Base-by-base conservation (phyloP, 1,140 invertebrate genomes). In the Hypsibius dujardini region DNA sequence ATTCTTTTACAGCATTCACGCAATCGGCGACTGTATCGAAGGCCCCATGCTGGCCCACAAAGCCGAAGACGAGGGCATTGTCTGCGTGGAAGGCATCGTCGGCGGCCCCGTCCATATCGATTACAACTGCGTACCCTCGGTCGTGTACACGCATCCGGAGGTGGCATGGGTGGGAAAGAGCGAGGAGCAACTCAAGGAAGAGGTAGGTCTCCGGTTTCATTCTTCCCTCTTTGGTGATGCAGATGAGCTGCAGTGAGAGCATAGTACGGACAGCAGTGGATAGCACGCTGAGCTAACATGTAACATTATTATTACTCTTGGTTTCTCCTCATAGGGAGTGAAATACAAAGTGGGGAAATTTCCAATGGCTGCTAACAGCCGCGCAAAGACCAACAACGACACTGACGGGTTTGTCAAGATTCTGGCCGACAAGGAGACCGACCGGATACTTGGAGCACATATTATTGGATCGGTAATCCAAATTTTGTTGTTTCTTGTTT, bases 11-110 rank as follows among this genome's bases (percentile, higher is more conserved):
- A 95, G 90, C 78, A 92, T 99, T 77, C 97, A 88, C 81, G 95
- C 96, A 14, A 99, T 99, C 79, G 96, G 96, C 73, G 96, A 99
- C 80, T 92, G 90, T 75, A 97, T 99, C 77, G 90, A 94, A 75
- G 96, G 96, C 46, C 96, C 96, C 14, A 99, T 99, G 96, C 84
- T 99, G 77, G 96, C 96, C 40, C 96, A 99, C 80, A 99, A 99
- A 82, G 96, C 96, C 40, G 96, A 99, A 83, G 95, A 98, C 80
- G 94, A 98, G 84, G 95, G 92, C 73, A 91, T 99, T 69, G 86
- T 98, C 40, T 95, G 91, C 77, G 92, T 98, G 2, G 96, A 99
- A 83, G 94, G 95, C 72, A 98, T 99, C 71, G 84, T 85, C 75
- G 90, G 90, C 76, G 87, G 87, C 71, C 86, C 90, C 67, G 91